Conservation (phyloP, 1,140 invertebrate species). For the Pseudomyrmex gracilis region DNA sequence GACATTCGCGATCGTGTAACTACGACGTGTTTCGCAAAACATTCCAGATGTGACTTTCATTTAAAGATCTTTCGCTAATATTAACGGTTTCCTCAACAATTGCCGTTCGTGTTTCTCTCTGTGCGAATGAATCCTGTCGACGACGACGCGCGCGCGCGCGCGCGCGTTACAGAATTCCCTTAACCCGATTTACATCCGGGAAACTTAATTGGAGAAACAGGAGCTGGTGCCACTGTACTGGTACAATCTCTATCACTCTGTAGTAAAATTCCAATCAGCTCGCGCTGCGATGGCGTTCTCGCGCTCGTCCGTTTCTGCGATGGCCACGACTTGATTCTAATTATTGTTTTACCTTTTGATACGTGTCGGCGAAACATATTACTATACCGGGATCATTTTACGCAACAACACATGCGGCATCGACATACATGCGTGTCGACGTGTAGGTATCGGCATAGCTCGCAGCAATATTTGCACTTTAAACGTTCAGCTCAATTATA, state of each 20-base stretch:
- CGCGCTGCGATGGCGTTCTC: constrained; percentile 25
- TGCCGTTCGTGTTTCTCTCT: constrained; percentile 38
- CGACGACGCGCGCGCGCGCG: constrained; percentile 1
- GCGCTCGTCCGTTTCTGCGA: neutral
- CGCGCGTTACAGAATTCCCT: constrained; percentile 37
- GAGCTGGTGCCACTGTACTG: constrained; percentile 9
- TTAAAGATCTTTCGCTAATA: constrained; percentile 35
- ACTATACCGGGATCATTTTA: neutral
- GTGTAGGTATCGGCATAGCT: neutral
- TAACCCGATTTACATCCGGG: constrained; percentile 52
- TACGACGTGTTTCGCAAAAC: neutral
- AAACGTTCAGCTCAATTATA: constrained; percentile 37
- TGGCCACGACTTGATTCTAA: neutral
- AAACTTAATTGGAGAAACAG: constrained; percentile 51
- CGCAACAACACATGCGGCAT: no score
- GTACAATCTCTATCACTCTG: constrained; percentile 17
- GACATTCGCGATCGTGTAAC: neutral
- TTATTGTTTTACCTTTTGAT: constrained; percentile 28
- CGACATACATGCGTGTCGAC: constrained; percentile 12
- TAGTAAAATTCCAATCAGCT: constrained; percentile 51
- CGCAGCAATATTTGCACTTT: constrained; percentile 40
- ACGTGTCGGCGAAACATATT: neutral
- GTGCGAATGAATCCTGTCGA: constrained; percentile 33
- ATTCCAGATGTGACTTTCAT: constrained; percentile 20
- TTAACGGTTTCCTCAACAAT: constrained; percentile 40